A percentile compares a stretch with the other conserved stretches of the same genome.
Evolutionary conservation across 2,888 invertebrate species (phyloP).

Genomic region (Eurytoma californica): DNA sequence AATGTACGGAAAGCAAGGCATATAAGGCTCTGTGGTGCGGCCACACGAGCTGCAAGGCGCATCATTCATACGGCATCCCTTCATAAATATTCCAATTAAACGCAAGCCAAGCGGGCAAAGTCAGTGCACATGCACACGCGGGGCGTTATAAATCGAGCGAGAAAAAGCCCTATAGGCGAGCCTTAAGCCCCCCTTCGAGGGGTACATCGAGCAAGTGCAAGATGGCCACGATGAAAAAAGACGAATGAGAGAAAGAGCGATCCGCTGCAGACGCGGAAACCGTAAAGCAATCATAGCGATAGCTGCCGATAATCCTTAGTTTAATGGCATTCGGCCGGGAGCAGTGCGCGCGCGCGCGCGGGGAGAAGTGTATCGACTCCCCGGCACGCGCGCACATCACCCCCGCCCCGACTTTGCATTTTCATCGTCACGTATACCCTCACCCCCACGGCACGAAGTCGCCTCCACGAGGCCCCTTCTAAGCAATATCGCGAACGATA

Average conservation of each 20-base stretch:
- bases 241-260: not conserved
- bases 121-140: not conserved
- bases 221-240: not conserved
- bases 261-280: not conserved
- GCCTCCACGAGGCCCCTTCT: not conserved
- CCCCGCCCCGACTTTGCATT: constrained; percentile 47
- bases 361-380: not conserved
- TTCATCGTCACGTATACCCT: constrained; percentile 50
- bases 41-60: not conserved
- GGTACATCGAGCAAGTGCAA: constrained; percentile 22
- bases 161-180: constrained; percentile 29
- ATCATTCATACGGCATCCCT: constrained; percentile 18
- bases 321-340: constrained; percentile 49
- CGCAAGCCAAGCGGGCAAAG: constrained; percentile 22
- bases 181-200: not conserved
- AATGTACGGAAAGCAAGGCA: constrained; percentile 4
- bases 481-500: constrained; percentile 31
- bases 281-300: constrained; percentile 54
- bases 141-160: constrained; percentile 51
- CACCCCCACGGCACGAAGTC: not conserved
- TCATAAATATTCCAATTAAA: constrained; percentile 56
- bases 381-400: not conserved
- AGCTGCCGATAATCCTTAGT: constrained; percentile 54
- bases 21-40: not conserved
- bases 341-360: not conserved